Base-by-base conservation (phyloP, 2,113 vertebrate genomes). In the Lonchura striata region DNA sequence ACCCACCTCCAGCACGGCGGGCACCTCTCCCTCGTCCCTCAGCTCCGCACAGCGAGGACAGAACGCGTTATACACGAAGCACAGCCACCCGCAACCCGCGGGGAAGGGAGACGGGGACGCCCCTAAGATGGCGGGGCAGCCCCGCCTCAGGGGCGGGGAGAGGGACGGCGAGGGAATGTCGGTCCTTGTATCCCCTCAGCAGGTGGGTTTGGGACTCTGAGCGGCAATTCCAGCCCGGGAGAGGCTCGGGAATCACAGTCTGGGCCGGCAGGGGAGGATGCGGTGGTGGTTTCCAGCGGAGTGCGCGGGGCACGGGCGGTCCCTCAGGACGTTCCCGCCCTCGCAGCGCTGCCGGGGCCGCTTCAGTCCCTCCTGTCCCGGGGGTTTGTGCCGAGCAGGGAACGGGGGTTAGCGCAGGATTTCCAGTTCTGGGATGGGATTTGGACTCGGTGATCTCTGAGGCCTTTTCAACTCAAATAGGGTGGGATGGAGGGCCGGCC, bases 11-110 rank as follows among this genome's bases (percentile, higher is more conserved):
- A 5, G 8, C 53, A 19, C 59, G 0, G 3, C 8, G 0, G 10
- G 3, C 2, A 0, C 41, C 22, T 52, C 17, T 13, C 28, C 27
- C 11, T 39, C 10, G 2, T 14, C 33, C 21, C 57, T 22, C 23
- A 24, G 18, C 46, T 3, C 35, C 20, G 4, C 31, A 3, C 24
- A 0, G 19, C 14, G 1, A 25, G 0, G 1, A 13, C 4, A 11
- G 0, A 0, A 10, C 7, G 0, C 15, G 1, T 1, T 0, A 1
- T 0, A 1, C 2, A 1, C 13, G 1, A 0, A 1, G 0, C 7
- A 4, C 31, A 0, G 0, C 0, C 18, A 0, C 24, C 0, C 2
- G 0, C n/a, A 0, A 31, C 1, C 1, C 0, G 0, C 3, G 0
- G 2, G 0, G 2, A 13, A 9, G 0, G 1, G 5, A 4, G 0